Evolutionary conservation across 1,140 invertebrate genomes (phyloP).

Genomic region (Meteorus sp.): DNA sequence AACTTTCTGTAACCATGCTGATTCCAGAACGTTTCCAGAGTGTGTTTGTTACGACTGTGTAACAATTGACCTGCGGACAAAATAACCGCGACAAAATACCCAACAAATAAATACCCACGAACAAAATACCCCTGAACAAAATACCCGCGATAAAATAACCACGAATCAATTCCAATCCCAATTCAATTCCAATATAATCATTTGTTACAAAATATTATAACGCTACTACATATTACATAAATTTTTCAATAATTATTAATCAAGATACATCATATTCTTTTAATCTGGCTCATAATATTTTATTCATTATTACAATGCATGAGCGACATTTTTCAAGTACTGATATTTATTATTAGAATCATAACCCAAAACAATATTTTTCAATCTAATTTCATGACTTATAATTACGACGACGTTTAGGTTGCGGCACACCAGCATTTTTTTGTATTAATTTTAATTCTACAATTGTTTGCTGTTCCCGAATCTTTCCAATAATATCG

Average conservation of each 20-base stretch:
- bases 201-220: not conserved
- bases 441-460: not conserved
- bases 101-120: too few relatives aligned
- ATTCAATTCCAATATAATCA: not conserved
- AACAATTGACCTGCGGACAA: too few relatives aligned
- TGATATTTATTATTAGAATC: not conserved
- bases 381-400: not conserved
- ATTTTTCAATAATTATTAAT: not conserved
- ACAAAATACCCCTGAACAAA: not conserved
- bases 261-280: too few relatives aligned
- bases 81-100: too few relatives aligned
- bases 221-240: not conserved
- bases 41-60: too few relatives aligned
- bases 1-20: too few relatives aligned
- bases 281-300: too few relatives aligned
- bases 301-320: too few relatives aligned
- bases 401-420: not conserved
- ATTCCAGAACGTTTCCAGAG: too few relatives aligned
- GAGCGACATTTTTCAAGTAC: not conserved
- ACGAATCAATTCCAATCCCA: not conserved
- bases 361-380: not conserved
- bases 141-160: not conserved
- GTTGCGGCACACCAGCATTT: not conserved
- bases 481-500: not conserved
- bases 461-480: not conserved